These are phyloP conservation scores for Pocillopora verrucosa DNA, from an alignment of 64 coral and sea anemone species.

Conservation along the genomic window DNA sequence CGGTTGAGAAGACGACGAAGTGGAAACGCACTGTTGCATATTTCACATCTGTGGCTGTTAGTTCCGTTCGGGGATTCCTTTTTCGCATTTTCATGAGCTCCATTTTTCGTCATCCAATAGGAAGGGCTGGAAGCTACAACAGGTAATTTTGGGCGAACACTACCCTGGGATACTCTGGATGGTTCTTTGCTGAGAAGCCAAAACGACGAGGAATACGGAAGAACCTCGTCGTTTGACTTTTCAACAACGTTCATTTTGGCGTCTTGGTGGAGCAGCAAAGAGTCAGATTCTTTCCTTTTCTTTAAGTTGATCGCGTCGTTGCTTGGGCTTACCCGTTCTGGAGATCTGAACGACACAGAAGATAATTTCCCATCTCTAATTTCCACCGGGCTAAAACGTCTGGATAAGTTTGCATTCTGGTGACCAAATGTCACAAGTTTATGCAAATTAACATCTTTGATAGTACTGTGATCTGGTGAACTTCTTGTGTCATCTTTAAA, in stretches of 20 bases:
- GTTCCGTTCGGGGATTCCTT: not conserved
- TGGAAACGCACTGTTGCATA: conserved; percentile 68
- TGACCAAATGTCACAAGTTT: not conserved
- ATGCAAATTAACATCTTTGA: not conserved
- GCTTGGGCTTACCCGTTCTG: not conserved
- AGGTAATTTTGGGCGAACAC: not conserved
- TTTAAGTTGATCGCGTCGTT: not conserved
- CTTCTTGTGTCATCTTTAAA: not conserved
- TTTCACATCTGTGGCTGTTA: conserved; percentile 71
- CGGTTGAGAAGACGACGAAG: conserved; percentile 77
- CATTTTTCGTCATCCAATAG: not conserved
- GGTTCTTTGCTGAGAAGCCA: conserved; percentile 3
- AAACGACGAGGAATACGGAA: conserved; percentile 11
- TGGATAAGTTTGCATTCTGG: not conserved
- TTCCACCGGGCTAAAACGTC: not conserved
- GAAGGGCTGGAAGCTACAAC: not conserved
- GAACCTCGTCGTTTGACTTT: not conserved
- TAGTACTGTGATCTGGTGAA: conserved; percentile 38
- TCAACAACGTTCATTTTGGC: not conserved
- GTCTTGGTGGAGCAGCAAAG: not conserved
- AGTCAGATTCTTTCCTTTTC: not conserved
- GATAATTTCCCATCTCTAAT: not conserved
- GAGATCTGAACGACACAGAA: not conserved
- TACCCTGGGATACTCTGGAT: not conserved
- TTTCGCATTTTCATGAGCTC: not conserved